These are phyloP conservation scores for Aramus guarauna DNA, from an alignment of 2,113 vertebrate genomes.

Conservation along the genomic window DNA sequence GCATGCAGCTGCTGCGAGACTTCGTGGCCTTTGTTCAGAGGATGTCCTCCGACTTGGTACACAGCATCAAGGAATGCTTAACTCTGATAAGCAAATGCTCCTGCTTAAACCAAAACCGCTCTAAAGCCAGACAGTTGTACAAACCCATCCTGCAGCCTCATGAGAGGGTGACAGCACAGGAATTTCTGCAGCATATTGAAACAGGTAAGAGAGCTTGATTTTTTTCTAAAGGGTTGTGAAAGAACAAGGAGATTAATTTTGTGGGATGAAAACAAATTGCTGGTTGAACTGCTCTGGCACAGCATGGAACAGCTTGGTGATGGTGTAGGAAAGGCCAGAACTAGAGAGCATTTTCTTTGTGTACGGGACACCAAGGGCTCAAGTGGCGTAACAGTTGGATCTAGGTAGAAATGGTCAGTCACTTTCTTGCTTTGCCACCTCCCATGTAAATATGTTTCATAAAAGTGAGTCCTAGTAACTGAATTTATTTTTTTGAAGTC, in stretches of 20 bases:
- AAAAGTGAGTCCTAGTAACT: not conserved
- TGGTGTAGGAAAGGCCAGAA: not conserved
- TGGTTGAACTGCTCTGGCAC: not conserved
- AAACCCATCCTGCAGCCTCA: slow-evolving; percentile 63
- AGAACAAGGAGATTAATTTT: not conserved
- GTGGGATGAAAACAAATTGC: not conserved
- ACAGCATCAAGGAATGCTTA: slow-evolving; percentile 58
- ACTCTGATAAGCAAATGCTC: slow-evolving; percentile 60
- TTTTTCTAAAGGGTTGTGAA: not conserved
- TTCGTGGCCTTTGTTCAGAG: slow-evolving; percentile 49
- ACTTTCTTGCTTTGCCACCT: not conserved
- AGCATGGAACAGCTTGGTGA: not conserved
- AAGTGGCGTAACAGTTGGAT: not conserved
- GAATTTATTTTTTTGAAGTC: not conserved
- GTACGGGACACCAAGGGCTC: not conserved
- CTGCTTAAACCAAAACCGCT: slow-evolving; percentile 56
- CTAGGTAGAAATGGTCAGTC: not conserved
- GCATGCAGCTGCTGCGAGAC: slow-evolving; percentile 65
- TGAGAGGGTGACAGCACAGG: slow-evolving; percentile 63
- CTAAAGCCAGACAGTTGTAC: slow-evolving; percentile 32
- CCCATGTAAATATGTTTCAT: not conserved
- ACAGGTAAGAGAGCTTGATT: slow-evolving; percentile 52
- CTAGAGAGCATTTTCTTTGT: not conserved
- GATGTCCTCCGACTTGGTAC: slow-evolving; percentile 45
- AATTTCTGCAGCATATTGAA: slow-evolving; percentile 67